A percentile compares a stretch with the other conserved stretches of the same genome.
These are phyloP conservation scores for Latrodectus geometricus DNA, from an alignment of 1,140 invertebrate genomes.

Conservation along the genomic window DNA sequence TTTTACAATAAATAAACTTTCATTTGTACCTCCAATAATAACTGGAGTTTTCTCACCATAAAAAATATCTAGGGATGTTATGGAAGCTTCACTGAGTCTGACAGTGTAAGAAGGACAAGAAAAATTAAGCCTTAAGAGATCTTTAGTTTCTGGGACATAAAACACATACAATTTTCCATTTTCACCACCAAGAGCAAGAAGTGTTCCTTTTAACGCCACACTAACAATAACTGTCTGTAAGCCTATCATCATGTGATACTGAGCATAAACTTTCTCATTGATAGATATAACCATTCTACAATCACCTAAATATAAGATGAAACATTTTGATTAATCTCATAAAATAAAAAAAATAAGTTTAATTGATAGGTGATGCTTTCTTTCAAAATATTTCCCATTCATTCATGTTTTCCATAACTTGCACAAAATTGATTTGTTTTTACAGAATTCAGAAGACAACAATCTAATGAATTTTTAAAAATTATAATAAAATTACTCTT, in stretches of 20 bases:
- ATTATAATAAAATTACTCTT: too few species aligned
- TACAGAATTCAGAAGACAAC: too few species aligned
- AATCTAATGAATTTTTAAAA: too few species aligned
- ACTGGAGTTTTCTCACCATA: neutral
- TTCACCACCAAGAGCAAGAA: slow-evolving; percentile 45
- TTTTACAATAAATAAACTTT: slow-evolving; percentile 27
- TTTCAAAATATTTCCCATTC: too few species aligned
- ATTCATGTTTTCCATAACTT: too few species aligned
- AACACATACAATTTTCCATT: slow-evolving; percentile 48
- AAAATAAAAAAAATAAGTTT: too few species aligned
- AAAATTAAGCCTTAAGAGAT: slow-evolving; percentile 7
- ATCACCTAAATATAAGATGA: slow-evolving; percentile 12
- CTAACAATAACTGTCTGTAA: slow-evolving; percentile 15
- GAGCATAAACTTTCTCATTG: neutral
- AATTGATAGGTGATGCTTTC: too few species aligned
- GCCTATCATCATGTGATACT: neutral
- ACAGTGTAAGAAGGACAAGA: neutral
- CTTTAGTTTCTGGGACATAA: slow-evolving; percentile 16
- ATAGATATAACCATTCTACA: slow-evolving; percentile 29
- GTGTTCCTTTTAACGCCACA: slow-evolving; percentile 26
- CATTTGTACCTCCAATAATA: slow-evolving; percentile 18
- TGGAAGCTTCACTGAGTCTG: slow-evolving; percentile 45
- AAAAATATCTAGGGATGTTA: slow-evolving; percentile 24
- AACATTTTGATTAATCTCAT: too few species aligned
- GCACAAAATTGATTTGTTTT: too few species aligned